These are phyloP conservation scores for Drosophila rubida DNA, from an alignment of 2,888 invertebrate genomes.

Conservation along the genomic window DNA sequence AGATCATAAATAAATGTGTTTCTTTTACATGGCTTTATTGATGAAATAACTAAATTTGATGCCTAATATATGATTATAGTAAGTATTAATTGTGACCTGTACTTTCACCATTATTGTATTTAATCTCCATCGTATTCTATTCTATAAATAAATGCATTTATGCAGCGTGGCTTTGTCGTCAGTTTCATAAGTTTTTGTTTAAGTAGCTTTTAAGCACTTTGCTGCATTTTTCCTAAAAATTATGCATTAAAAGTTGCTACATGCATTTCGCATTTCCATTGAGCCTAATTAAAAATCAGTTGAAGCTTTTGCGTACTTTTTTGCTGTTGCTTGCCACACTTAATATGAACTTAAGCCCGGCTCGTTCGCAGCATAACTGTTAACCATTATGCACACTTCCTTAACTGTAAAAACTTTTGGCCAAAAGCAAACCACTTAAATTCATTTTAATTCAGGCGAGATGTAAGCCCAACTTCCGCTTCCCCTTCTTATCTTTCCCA, in stretches of 20 bases:
- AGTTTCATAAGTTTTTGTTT: neutral
- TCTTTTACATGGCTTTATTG: no score
- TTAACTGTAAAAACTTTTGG: constrained; percentile 59
- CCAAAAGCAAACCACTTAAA: constrained; percentile 72
- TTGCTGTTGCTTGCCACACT: no score
- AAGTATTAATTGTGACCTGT: no score
- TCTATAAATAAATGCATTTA: neutral
- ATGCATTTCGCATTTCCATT: constrained; percentile 22
- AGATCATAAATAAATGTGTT: no score
- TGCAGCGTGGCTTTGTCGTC: neutral
- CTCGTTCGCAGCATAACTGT: neutral
- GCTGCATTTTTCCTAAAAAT: neutral
- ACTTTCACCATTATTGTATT: no score
- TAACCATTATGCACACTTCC: constrained; percentile 40
- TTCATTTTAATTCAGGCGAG: constrained; percentile 73
- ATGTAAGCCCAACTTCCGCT: constrained; percentile 33
- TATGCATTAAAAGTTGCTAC: no score
- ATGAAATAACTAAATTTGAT: no score
- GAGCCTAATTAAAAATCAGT: constrained; percentile 58
- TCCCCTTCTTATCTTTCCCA: neutral
- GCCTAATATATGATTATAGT: no score
- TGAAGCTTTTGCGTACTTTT: constrained; percentile 63
- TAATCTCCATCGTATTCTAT: neutral
- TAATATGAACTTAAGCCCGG: constrained; percentile 56
- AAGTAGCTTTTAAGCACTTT: neutral